Evolutionary conservation across 2,113 vertebrate genomes (phyloP), one percentile per base, ranked within the genome.

Genomic region (Ceyx cyanopectus): DNA sequence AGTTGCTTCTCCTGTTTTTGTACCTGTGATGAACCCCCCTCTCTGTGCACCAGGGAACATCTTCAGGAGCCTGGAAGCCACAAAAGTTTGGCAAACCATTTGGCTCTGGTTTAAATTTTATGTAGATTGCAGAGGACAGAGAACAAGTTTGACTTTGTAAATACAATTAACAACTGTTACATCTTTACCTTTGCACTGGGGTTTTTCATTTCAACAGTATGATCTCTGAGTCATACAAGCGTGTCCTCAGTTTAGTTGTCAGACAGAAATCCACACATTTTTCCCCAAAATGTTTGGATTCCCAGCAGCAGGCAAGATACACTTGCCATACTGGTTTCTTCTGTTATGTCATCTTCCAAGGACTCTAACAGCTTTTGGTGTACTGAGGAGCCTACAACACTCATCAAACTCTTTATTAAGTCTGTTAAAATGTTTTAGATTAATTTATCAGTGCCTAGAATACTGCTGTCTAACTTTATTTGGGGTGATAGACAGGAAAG

Each of bases 81-180:
- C 84, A 93, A 15, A 95, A 89, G 61, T 90, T 83, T 96, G 92
- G 96, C 95, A 95, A 95, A 89, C 78, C 12, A 51, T 56, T 86
- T 96, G 96, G 96, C 95, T 95, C 81, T 69, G 40, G 34, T 95
- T 95, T 95, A 95, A 97, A 96, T 96, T 95, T 73, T 95, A 96
- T 94, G 96, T 72, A 95, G 90, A 95, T 94, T 93, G 92, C 2
- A 85, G 81, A 95, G 77, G 77, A 94, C 68, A 91, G 84, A 85
- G 89, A 95, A 97, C 95, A 96, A 95, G 96, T 96, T 93, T 81
- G 96, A 84, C 90, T 96, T 87, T 73, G 92, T 94, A 95, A 95
- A 96, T 63, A 96, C 79, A 95, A 92, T 95, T 96, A 96, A 95
- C 61, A 81, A 87, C 88, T 73, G 81, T 83, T 95, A 87, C 81